phyloP scores from a whole-genome alignment of 2,113 vertebrate genomes.

The Trochalopteron elliotii region DNA sequence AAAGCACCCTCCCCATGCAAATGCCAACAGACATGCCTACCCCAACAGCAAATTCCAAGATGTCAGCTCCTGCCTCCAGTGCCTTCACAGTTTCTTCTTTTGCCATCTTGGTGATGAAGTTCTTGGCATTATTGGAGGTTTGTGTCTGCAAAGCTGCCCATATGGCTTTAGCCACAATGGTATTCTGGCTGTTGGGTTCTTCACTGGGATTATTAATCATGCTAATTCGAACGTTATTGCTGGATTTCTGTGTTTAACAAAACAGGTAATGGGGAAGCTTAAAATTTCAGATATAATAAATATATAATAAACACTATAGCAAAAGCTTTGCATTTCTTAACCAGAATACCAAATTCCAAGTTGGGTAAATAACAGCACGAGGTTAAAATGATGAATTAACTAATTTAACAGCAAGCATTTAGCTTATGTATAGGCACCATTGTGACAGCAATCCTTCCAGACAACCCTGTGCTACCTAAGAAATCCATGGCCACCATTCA shows the following conservation, averaged over 20 bases:
- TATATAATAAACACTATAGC: background rate
- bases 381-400: background rate
- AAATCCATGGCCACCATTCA: background rate
- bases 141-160: conserved; percentile 95
- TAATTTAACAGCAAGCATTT: background rate
- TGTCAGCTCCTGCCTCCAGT: conserved; percentile 78
- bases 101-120: conserved; percentile 95
- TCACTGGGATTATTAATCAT: conserved; percentile 90
- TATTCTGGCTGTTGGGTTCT: conserved; percentile 71
- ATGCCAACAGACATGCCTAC: conserved; percentile 70
- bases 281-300: background rate
- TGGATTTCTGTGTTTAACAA: conserved; percentile 79
- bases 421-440: background rate
- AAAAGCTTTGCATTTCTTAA: background rate
- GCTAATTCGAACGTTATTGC: conserved; percentile 90
- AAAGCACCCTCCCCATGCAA: background rate
- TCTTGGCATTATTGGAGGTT: conserved; percentile 91
- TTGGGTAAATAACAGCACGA: background rate
- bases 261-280: background rate
- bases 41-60: conserved; percentile 89
- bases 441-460: background rate
- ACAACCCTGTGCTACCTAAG: background rate
- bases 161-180: conserved; percentile 82
- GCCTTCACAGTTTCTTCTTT: conserved; percentile 88
- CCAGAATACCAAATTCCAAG: background rate